Base-by-base conservation (phyloP, 2,797 vertebrate genomes). In the Merluccius polli region DNA sequence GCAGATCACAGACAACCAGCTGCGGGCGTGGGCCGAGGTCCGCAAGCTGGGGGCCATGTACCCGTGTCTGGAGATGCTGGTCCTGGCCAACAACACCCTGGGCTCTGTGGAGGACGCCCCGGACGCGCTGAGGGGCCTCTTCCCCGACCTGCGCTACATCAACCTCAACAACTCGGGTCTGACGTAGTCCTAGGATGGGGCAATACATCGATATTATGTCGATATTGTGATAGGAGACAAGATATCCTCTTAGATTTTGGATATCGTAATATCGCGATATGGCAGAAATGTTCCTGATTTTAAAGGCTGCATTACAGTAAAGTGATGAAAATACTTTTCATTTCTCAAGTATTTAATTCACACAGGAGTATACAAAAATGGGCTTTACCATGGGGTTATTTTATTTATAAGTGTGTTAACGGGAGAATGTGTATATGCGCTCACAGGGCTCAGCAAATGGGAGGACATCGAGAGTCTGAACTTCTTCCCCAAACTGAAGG, bases 121-220 rank as follows among this genome's bases (percentile, higher is more conserved):
- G 68, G 97, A 96, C 78, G 94, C 95, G 0, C 82, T 98, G 80
- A 92, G 92, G 77, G 90, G 88, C 75, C 93, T 98, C 5, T 99
- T 99, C 85, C 96, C 97, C 81, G 95, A 96, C 82, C 93, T 99
- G 74, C 92, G 93, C 59, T 95, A 94, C 89, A 95, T 99, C 93
- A 99, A 97, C 91, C 95, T 99, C 85, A 98, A 96, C 92, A 98
- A 99, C 90, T 96, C 97, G 93, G 96, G 97, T 99, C 84, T 84
- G 92, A 71, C 1, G 15, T 0, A 16, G 1, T 33, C 9, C n/a
- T n/a, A n/a, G n/a, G n/a, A n/a, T n/a, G n/a, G n/a, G n/a, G n/a
- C n/a, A n/a, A n/a, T n/a, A n/a, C n/a, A n/a, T n/a, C n/a, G n/a
- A n/a, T n/a, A n/a, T n/a, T n/a, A n/a, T n/a, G n/a, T n/a, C n/a